phyloP scores from a whole-genome alignment of 2,888 invertebrate species.

The Fragum whitleyi region DNA sequence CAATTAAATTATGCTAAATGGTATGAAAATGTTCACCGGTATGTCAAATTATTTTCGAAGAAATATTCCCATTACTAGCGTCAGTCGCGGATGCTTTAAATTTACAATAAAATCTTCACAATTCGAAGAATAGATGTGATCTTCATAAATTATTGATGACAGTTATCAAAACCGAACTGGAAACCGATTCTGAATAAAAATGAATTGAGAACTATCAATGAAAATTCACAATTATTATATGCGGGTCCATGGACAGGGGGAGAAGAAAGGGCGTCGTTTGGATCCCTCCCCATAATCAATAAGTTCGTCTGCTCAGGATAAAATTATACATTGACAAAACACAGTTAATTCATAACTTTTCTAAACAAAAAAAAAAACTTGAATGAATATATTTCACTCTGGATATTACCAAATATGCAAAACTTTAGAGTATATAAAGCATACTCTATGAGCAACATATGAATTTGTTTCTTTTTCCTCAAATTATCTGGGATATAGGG shows the following conservation, averaged over 20 bases:
- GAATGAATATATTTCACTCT: no score
- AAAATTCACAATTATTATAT: conserved; percentile 56
- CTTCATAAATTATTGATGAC: conserved; percentile 22
- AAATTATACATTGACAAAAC: background rate
- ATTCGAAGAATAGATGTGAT: background rate
- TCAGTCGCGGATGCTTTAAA: no score
- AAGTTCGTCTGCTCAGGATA: background rate
- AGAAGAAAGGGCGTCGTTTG: conserved; percentile 15
- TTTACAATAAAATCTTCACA: no score
- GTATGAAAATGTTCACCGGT: no score
- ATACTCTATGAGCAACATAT: no score
- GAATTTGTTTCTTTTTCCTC: no score
- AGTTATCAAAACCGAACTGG: conserved; percentile 24
- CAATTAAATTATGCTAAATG: no score
- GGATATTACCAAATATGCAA: no score
- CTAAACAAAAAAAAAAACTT: no score
- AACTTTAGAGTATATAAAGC: no score
- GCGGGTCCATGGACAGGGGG: conserved; percentile 38
- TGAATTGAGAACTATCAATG: conserved; percentile 27
- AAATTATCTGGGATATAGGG: background rate
- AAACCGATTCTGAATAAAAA: conserved; percentile 33
- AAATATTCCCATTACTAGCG: no score
- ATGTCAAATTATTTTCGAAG: no score
- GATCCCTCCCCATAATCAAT: conserved; percentile 15
- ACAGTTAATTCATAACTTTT: background rate